phyloP scores from a whole-genome alignment of 2,888 invertebrate genomes.

The Leptinotarsa juncta region DNA sequence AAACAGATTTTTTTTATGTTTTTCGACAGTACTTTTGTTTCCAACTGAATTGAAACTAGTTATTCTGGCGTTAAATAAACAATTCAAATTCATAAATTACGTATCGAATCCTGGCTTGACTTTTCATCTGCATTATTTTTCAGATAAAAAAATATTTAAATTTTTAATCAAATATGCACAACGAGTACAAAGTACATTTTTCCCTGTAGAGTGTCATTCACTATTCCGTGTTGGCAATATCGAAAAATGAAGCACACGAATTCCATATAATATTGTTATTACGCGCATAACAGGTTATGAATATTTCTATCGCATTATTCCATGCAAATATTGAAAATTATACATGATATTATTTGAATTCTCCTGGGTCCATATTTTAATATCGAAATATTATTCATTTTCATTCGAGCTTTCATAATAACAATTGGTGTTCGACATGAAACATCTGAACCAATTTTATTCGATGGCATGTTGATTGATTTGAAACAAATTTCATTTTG shows the following conservation, averaged over 20 bases:
- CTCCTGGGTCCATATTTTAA: conserved; percentile 1
- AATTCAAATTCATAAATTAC: not conserved
- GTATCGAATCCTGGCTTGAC: not conserved
- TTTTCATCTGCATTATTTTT: not conserved
- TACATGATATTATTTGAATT: conserved; percentile 8
- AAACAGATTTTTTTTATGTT: no score
- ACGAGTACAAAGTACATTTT: not conserved
- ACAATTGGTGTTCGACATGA: conserved; percentile 5
- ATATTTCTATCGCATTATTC: conserved; percentile 18
- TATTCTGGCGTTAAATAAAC: not conserved
- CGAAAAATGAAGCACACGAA: conserved; percentile 6
- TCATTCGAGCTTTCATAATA: not conserved
- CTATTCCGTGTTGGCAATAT: not conserved
- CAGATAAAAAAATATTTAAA: not conserved
- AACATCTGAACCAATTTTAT: conserved; percentile 13
- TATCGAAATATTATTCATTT: conserved; percentile 1
- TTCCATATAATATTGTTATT: conserved; percentile 9
- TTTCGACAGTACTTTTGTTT: no score
- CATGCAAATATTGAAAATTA: conserved; percentile 22
- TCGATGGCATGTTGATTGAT: conserved; percentile 4
- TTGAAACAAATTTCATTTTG: not conserved
- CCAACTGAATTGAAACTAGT: not conserved
- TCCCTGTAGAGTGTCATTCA: not conserved
- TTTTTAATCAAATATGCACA: conserved; percentile 12
- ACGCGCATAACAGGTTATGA: conserved; percentile 13